A percentile compares a stretch with the other conserved stretches of the same genome.
Conservation (phyloP, 2,113 vertebrate genomes). For the Isurus oxyrinchus region DNA sequence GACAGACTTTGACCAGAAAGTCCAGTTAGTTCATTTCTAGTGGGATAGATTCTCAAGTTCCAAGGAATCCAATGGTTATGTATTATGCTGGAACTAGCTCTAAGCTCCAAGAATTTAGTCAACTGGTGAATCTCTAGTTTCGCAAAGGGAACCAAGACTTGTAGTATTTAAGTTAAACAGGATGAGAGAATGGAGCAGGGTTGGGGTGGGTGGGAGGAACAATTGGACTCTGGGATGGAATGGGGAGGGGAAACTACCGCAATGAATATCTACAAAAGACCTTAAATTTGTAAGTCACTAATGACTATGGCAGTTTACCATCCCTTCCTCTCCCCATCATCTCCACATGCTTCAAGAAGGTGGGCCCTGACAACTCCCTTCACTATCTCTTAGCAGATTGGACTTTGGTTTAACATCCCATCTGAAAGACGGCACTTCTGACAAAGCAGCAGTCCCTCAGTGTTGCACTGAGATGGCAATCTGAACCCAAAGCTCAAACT, state of each 20-base stretch:
- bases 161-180: background rate
- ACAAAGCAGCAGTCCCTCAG: background rate
- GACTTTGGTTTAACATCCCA: background rate
- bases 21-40: background rate
- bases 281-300: background rate
- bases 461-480: background rate
- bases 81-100: background rate
- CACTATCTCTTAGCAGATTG: background rate
- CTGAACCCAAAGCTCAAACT: background rate
- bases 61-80: background rate
- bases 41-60: background rate
- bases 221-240: background rate
- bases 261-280: background rate
- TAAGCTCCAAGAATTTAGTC: background rate
- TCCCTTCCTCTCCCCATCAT: background rate
- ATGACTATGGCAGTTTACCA: background rate
- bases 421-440: background rate
- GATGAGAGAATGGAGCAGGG: background rate
- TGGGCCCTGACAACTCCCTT: background rate
- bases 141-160: background rate
- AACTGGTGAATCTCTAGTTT: background rate
- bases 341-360: background rate
- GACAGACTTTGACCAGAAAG: background rate
- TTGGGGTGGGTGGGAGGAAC: background rate
- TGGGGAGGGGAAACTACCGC: background rate